phyloP scores from a whole-genome alignment of 2,797 vertebrate genomes.

The Lepus townsendii region DNA sequence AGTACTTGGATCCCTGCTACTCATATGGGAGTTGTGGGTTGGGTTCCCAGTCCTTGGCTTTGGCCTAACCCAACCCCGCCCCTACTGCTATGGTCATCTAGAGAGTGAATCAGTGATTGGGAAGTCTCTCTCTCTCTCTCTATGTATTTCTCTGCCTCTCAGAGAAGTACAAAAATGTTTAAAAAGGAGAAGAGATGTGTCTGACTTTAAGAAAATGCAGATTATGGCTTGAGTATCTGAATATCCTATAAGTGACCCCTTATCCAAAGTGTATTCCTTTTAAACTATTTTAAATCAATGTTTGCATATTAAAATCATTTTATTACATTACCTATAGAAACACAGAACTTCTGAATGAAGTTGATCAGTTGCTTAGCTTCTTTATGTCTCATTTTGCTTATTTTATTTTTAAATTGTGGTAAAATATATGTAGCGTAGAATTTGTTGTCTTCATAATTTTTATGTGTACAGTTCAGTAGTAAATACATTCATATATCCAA shows the following conservation, averaged over 20 bases:
- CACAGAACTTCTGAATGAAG: neutral
- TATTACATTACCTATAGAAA: neutral
- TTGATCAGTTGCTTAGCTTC: neutral
- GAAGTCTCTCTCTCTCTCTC: too few relatives aligned
- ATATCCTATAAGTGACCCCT: neutral
- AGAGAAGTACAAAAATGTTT: too few relatives aligned
- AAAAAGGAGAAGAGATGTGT: neutral
- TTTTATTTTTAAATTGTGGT: conserved; percentile 3
- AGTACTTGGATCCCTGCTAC: too few relatives aligned
- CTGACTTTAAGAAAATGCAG: neutral
- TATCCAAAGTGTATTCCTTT: neutral
- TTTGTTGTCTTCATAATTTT: neutral
- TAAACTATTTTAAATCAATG: neutral
- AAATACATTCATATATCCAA: neutral
- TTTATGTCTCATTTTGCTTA: neutral
- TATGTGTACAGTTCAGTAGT: neutral
- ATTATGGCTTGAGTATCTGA: neutral
- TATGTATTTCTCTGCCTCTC: too few relatives aligned
- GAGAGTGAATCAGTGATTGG: too few relatives aligned
- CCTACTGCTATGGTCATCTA: too few relatives aligned
- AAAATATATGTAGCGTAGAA: neutral
- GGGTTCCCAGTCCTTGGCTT: too few relatives aligned
- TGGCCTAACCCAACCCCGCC: too few relatives aligned
- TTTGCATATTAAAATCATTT: conserved; percentile 9
- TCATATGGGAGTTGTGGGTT: too few relatives aligned